Conservation (phyloP, 1,140 invertebrate species). For the Leptinotarsa texana region DNA sequence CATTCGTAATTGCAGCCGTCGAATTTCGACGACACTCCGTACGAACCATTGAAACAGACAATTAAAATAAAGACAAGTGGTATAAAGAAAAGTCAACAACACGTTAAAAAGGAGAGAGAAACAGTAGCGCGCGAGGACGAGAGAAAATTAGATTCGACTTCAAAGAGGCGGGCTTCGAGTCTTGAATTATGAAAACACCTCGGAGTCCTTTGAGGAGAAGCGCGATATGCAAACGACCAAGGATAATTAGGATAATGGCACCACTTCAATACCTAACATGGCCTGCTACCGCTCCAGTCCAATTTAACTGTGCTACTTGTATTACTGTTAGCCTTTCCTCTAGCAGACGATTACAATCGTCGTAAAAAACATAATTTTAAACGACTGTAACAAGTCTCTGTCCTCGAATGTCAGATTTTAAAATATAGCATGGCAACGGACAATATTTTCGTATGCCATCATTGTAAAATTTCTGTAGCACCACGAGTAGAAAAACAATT, state of each 20-base stretch:
- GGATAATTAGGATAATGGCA: constrained; percentile 56
- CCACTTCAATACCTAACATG: constrained; percentile 51
- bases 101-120: constrained; percentile 47
- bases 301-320: constrained; percentile 20
- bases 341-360: too few species aligned
- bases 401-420: too few species aligned
- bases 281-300: constrained; percentile 30
- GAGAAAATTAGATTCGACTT: constrained; percentile 55
- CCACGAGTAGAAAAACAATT: too few species aligned
- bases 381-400: too few species aligned
- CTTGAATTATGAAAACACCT: constrained; percentile 56
- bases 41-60: constrained; percentile 17
- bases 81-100: constrained; percentile 53
- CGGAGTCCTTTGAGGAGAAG: constrained; percentile 53
- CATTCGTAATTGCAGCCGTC: too few species aligned
- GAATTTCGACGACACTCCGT: neutral
- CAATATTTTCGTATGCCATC: too few species aligned
- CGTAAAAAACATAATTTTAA: too few species aligned
- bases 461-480: too few species aligned
- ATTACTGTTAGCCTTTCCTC: neutral
- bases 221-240: constrained; percentile 55
- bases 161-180: constrained; percentile 44
- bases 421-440: too few species aligned
- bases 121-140: constrained; percentile 39
- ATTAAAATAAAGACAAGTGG: constrained; percentile 31